Evolutionary conservation across 1,140 invertebrate genomes (phyloP).

Genomic region (Macrotrachela quadricornifera): DNA sequence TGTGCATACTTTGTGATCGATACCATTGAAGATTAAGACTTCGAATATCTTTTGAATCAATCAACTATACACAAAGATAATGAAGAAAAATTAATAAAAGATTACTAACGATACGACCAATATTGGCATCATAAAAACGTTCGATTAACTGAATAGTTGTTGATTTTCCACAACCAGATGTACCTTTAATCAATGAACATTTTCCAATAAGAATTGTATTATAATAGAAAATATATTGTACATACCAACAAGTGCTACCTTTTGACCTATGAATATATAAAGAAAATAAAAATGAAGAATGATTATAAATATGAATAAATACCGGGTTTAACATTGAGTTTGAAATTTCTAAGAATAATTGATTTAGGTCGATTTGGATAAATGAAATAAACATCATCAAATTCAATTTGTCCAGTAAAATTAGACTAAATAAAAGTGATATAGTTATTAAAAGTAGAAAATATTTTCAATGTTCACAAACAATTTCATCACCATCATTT

Average conservation of each 20-base stretch:
- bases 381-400: constrained; percentile 25
- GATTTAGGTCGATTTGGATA: constrained; percentile 23
- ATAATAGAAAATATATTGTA: too few species aligned
- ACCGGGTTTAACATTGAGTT: too few species aligned
- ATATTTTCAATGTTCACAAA: too few species aligned
- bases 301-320: too few species aligned
- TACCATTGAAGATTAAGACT: constrained; percentile 50
- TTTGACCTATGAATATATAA: too few species aligned
- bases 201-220: too few species aligned
- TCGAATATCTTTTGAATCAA: constrained; percentile 44
- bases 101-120: constrained; percentile 53
- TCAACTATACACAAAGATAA: constrained; percentile 32
- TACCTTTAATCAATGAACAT: too few species aligned
- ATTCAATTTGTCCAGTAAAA: constrained; percentile 12
- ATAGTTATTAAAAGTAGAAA: too few species aligned
- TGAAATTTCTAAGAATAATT: too few species aligned
- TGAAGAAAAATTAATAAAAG: constrained; percentile 16
- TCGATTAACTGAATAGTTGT: constrained; percentile 64
- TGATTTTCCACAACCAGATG: constrained; percentile 44
- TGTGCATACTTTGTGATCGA: constrained; percentile 46
- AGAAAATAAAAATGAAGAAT: too few species aligned
- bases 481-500: background rate
- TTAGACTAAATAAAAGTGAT: too few species aligned
- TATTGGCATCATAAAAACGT: constrained; percentile 62
- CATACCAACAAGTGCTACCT: too few species aligned